Base-by-base conservation (phyloP, 35 echinoderm and acorn worm genomes). In the Amphiura filiformis region DNA sequence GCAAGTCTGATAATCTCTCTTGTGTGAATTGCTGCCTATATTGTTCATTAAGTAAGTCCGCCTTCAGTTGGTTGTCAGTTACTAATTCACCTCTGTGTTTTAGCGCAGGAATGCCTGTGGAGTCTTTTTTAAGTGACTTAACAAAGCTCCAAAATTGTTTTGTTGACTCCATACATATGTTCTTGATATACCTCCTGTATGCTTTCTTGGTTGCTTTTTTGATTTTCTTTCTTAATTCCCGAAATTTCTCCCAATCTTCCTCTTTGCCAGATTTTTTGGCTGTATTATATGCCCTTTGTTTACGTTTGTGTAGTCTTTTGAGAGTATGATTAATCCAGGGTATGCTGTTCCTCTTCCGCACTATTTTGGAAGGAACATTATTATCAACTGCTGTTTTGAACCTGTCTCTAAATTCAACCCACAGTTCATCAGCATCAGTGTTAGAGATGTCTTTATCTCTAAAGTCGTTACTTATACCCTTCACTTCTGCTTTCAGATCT, bases 351-450 rank as follows among this genome's bases (percentile, higher is more conserved):
- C 39, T 49, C n/a, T 57, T 57, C 18, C 82, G 34, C 31, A 49
- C 56, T 39, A 84, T 84, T 40, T 57, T 84, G 56, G 39, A 64
- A 65, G 82, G 82, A 64, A 84, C 34, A 84, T 35, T 56, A 11
- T 49, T 34, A 84, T 84, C 82, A 56, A 84, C 35, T 18, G 77
- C 38, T 34, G 15, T 38, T 31, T 18, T 38, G n/a, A 88, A 4
- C 40, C 32, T 88, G 9, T 34, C 36, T 78, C 80, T 88, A n/a
- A 88, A 57, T 34, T 80, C n/a, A 15, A 4, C 0, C 86, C 86
- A 88, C 34, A 80, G 18, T 9, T 42, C 42, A 26, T 88, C 23
- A 44, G 22, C 38, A 0, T 20, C 31, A 56, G 39, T 84, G 17
- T 84, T 20, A 20, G 44, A 52, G 7, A 52, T 11, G 20, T 52